phyloP scores from a whole-genome alignment of 2,797 vertebrate species.

The Calcarius lapponicus region DNA sequence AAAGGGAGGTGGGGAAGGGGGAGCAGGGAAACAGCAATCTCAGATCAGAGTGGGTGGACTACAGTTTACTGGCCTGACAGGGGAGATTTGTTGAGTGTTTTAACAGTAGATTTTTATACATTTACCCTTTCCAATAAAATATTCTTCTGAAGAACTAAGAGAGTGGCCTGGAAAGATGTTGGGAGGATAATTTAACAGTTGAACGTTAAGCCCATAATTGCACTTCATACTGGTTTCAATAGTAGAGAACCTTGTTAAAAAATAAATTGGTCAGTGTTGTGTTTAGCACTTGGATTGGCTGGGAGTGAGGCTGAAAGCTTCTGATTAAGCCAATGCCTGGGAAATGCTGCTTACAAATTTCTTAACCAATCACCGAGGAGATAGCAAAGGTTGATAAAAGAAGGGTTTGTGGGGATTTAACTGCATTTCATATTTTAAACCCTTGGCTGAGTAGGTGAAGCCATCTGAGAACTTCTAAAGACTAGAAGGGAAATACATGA shows the following conservation, averaged over 20 bases:
- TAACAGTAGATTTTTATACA: conserved; percentile 72
- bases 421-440: conserved; percentile 41
- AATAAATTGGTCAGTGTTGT: conserved; percentile 56
- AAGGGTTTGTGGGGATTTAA: background rate
- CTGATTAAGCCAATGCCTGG: conserved; percentile 2
- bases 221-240: conserved; percentile 62
- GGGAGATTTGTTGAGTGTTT: conserved; percentile 76
- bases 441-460: background rate
- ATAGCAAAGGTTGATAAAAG: background rate
- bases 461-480: background rate
- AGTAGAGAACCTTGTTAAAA: conserved; percentile 71
- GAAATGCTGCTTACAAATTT: background rate
- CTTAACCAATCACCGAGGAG: background rate
- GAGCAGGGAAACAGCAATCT: conserved; percentile 61
- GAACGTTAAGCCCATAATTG: conserved; percentile 72
- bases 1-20: conserved; percentile 56
- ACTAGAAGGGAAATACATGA: background rate
- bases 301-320: conserved; percentile 5
- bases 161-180: conserved; percentile 58
- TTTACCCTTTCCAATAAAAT: conserved; percentile 74
- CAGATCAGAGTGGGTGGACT: conserved; percentile 66
- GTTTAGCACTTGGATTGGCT: conserved; percentile 42
- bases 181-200: conserved; percentile 69
- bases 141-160: conserved; percentile 54
- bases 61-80: conserved; percentile 72